phyloP scores from a whole-genome alignment of 2,113 vertebrate species.

The Oreotrochilus melanogaster region DNA sequence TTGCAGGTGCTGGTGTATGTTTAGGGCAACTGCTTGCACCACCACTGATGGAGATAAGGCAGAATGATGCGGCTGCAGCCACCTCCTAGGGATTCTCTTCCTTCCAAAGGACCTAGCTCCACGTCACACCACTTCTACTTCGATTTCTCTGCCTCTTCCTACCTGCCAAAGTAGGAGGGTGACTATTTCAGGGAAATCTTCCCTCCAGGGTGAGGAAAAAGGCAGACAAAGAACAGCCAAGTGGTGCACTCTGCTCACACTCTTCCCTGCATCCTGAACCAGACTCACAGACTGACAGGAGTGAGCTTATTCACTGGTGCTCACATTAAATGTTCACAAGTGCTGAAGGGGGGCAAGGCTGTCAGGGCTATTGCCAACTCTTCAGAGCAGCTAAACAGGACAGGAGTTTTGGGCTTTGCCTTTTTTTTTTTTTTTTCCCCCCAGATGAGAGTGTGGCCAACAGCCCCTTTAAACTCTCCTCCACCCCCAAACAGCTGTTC shows the following conservation, averaged over 20 bases:
- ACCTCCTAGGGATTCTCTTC: neutral
- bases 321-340: neutral
- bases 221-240: neutral
- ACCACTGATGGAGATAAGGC: neutral
- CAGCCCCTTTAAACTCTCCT: constrained; percentile 16
- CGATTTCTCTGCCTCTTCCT: neutral
- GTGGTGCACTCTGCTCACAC: neutral
- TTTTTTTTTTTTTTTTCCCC: too few relatives aligned
- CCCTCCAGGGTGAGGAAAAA: neutral
- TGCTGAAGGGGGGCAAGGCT: neutral
- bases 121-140: neutral
- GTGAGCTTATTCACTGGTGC: neutral
- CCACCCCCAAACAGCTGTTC: constrained; percentile 61
- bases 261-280: neutral
- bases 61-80: neutral
- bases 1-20: neutral
- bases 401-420: neutral
- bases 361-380: neutral
- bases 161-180: neutral
- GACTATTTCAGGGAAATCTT: neutral
- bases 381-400: neutral
- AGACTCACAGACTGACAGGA: neutral
- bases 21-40: neutral
- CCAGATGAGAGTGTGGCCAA: neutral
- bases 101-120: neutral